A percentile compares a stretch with the other conserved stretches of the same genome.
These are phyloP conservation scores for Muscina levida DNA, from an alignment of 2,888 invertebrate species.

Conservation along the genomic window DNA sequence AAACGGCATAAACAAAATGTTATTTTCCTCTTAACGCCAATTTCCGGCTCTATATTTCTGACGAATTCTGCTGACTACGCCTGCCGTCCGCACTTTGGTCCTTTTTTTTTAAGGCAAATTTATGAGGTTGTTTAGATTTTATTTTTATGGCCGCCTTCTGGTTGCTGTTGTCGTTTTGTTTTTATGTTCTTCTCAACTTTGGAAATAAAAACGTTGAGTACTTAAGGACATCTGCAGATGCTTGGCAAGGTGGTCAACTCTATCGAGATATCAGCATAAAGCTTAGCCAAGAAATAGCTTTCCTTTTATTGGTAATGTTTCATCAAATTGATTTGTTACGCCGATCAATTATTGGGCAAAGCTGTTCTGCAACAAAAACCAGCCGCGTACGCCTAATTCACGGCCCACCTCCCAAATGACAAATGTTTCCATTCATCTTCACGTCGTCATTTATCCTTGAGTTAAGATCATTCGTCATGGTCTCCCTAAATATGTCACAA, in stretches of 20 bases:
- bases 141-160: slow-evolving; percentile 26
- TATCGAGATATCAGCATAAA: background rate
- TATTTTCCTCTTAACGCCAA: slow-evolving; percentile 17
- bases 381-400: too few species aligned
- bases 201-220: background rate
- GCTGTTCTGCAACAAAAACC: too few species aligned
- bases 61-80: background rate
- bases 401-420: too few species aligned
- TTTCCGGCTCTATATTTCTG: slow-evolving; percentile 5
- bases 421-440: slow-evolving; percentile 15
- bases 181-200: background rate
- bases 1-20: slow-evolving; percentile 20
- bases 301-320: background rate
- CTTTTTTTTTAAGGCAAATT: slow-evolving; percentile 20
- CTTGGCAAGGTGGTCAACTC: background rate
- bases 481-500: slow-evolving; percentile 12
- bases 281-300: background rate
- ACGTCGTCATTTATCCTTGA: background rate
- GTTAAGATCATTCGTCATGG: slow-evolving; percentile 17
- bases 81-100: background rate
- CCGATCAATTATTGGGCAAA: slow-evolving; percentile 22
- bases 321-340: slow-evolving; percentile 19
- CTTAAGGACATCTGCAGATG: background rate
- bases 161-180: background rate
- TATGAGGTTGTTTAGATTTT: slow-evolving; percentile 34